Base-by-base conservation (phyloP, 92 coral and sea anemone genomes). In the Umimayanthus kanabou region DNA sequence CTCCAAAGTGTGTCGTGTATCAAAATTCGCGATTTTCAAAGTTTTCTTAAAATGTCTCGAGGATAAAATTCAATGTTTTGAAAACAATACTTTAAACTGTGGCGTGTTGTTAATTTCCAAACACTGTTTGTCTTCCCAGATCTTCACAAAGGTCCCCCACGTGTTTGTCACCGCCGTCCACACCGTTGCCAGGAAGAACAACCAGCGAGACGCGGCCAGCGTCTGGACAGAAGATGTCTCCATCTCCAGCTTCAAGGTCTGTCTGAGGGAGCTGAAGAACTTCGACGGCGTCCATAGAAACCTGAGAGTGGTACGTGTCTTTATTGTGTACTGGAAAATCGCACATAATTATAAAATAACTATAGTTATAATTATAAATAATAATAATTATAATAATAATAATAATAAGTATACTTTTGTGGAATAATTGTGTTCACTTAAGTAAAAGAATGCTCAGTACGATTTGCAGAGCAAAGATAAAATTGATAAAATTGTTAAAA, bases 131-230 rank as follows among this genome's bases (percentile, higher is more conserved):
- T 47, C 71, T 80, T 55, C 15, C 4, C 72, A 80, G 85, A 20
- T 33, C 18, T 80, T 80, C 71, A 80, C 22, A 6, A 57, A 57
- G n/a, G 29, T 58, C 11, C 85, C 85, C 22, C 73, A 80, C 72
- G 85, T 80, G 26, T 80, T 80, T 5, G 85, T 80, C 42, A 80
- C 85, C 45, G 45, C 73, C 6, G 73, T 80, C 22, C 85, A 80
- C 73, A 80, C 85, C 9, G 85, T 80, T 22, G 85, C 85, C 15
- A 58, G 85, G 69, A 28, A 11, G 14, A 39, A 80, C 85, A 80
- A 57, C 73, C 85, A 80, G 72, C 85, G 85, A 20, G 85, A 80
- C 49, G 85, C 85, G 73, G 73, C 85, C 73, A 80, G 73, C 30
- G 85, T 80, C 25, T 80, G 85, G 85, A 58, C 85, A 7, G 85